phyloP scores from a whole-genome alignment of 1,140 invertebrate species.

The Leguminivora glycinivorella region DNA sequence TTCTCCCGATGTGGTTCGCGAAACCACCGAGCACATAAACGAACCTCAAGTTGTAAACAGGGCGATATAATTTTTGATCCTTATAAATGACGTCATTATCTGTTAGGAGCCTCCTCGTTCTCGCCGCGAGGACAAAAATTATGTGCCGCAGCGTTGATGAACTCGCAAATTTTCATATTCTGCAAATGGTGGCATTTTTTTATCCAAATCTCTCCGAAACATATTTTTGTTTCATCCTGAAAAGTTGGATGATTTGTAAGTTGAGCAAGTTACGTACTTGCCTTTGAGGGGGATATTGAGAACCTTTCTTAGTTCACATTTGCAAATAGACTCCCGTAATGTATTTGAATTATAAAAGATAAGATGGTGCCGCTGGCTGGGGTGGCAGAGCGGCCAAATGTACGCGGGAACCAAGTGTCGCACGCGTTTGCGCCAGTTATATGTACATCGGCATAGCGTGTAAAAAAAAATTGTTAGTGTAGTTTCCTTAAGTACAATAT shows the following conservation, averaged over 20 bases:
- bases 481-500: neutral
- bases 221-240: neutral
- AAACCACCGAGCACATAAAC: neutral
- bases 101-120: conserved; percentile 4
- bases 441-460: too few species aligned
- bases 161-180: conserved; percentile 26
- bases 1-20: neutral
- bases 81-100: conserved; percentile 27
- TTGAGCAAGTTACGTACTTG: neutral
- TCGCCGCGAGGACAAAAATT: conserved; percentile 20
- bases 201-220: neutral
- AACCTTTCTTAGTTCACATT: neutral
- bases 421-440: too few species aligned
- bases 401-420: too few species aligned
- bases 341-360: too few species aligned
- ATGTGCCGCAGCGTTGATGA: conserved; percentile 6
- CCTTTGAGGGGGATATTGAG: neutral
- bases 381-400: too few species aligned
- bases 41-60: conserved; percentile 11
- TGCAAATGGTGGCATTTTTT: conserved; percentile 13
- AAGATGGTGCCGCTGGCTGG: too few species aligned
- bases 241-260: conserved; percentile 20
- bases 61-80: conserved; percentile 27
- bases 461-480: too few species aligned
- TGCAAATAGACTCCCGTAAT: too few species aligned